Base-by-base conservation (phyloP, 1,140 invertebrate species). In the Aphelenchoides fujianensis region DNA sequence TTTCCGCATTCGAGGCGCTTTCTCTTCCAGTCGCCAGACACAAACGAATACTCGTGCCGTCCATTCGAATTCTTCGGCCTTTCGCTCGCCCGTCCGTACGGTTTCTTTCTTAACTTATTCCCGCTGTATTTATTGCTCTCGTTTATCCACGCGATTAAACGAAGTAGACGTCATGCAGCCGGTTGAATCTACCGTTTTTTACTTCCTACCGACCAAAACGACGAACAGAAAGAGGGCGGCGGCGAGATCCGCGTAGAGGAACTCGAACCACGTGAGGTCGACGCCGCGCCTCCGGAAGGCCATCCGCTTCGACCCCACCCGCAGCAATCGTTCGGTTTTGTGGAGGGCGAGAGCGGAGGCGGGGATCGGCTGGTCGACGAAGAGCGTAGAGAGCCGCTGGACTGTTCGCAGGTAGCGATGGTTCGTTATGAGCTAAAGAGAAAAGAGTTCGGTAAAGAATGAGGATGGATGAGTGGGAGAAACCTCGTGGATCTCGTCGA, bases 241-340 rank as follows among this genome's bases (percentile, higher is more conserved):
- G 23, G 23, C 12, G 12, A 69, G 62, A 71, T 69, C 68, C 23
- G 34, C 27, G 30, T 69, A 70, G 1, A 69, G 27, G 16, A 68
- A 69, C 36, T 69, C 5, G 5, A 68, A n/a, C 68, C 68, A 69
- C n/a, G 12, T 68, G 28, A 69, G 27, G 16, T 69, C 61, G 12
- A 68, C 35, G 0, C 68, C 68, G 1, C 34, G 19, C n/a, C 68
- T 30, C 23, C 35, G n/a, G 3, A 69, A 69, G 36, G 12, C 41
- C 19, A 69, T 34, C 19, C 59, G 55, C 3, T 27, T 66, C 9
- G 55, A n/a, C 27, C 27, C 16, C n/a, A 34, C 68, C 35, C 69
- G 70, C 7, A 71, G 54, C 31, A 71, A 12, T n/a, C 69, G 2
- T 30, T 71, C 69, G 9, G 69, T 72, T 12, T 71, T 23, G 27